Conservation (phyloP, 2,888 invertebrate genomes). For the Erebia ligea region DNA sequence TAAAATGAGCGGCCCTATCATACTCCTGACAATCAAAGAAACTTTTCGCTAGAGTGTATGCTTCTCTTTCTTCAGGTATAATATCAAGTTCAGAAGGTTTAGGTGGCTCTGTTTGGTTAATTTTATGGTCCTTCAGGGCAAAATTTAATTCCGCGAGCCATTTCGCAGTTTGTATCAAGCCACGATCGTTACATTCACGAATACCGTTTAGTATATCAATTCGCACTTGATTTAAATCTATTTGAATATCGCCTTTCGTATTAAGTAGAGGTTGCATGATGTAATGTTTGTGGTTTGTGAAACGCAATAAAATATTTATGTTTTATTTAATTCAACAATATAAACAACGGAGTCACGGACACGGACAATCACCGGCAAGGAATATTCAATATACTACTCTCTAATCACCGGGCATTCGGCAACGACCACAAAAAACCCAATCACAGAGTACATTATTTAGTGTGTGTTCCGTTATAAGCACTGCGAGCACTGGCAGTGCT, state of each 20-base stretch:
- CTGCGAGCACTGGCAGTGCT: too few species aligned
- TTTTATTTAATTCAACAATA: too few species aligned
- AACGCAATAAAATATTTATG: too few species aligned
- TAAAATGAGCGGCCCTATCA: slow-evolving; percentile 92
- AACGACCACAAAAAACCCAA: too few species aligned
- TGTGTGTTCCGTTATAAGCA: too few species aligned
- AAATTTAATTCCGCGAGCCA: slow-evolving; percentile 95
- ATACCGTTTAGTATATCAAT: slow-evolving; percentile 71
- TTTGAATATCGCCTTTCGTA: slow-evolving; percentile 68
- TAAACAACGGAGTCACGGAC: too few species aligned
- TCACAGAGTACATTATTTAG: too few species aligned
- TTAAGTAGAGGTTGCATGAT: slow-evolving; percentile 64
- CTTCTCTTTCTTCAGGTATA: slow-evolving; percentile 86
- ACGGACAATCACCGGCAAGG: too few species aligned
- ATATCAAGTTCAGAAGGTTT: slow-evolving; percentile 63
- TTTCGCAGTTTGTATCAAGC: slow-evolving; percentile 91
- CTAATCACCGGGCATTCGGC: too few species aligned
- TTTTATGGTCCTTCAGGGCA: slow-evolving; percentile 87
- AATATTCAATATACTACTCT: too few species aligned
- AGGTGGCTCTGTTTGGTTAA: slow-evolving; percentile 77
- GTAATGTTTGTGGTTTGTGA: neutral
- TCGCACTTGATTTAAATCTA: slow-evolving; percentile 73
- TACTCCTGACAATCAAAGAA: slow-evolving; percentile 96
- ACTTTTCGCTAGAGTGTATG: slow-evolving; percentile 91
- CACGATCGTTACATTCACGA: slow-evolving; percentile 89